Percentiles rank a stretch among this genome's conserved stretches.
These are phyloP conservation scores for Tor tambroides DNA, from an alignment of 2,113 vertebrate species.

Conservation along the genomic window DNA sequence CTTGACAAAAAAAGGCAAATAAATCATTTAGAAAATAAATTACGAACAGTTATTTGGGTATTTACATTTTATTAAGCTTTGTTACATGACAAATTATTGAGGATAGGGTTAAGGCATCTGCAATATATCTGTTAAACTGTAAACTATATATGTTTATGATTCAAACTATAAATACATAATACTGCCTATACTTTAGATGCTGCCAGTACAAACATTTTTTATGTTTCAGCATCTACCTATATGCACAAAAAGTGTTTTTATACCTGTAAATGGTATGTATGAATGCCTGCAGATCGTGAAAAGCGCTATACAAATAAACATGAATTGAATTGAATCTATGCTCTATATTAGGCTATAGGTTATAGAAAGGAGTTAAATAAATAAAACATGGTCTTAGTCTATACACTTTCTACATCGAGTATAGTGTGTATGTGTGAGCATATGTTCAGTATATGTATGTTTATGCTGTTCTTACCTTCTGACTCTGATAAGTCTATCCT, in stretches of 20 bases:
- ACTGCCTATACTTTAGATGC: neutral
- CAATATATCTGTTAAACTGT: too few species aligned
- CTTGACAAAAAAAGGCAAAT: too few species aligned
- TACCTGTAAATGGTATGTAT: neutral
- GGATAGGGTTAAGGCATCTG: too few species aligned
- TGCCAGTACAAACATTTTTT: neutral
- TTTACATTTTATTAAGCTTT: too few species aligned
- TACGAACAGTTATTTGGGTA: too few species aligned
- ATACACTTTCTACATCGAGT: neutral
- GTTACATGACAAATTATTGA: too few species aligned
- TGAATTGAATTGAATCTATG: too few species aligned
- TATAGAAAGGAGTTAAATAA: neutral
- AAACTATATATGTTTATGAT: too few species aligned
- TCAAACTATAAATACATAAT: too few species aligned
- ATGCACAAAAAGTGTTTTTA: neutral
- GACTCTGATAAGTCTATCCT: conserved; percentile 75
- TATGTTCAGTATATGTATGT: neutral
- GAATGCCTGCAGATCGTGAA: neutral
- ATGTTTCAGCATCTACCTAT: neutral
- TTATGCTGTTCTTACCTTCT: conserved; percentile 49
- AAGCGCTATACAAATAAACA: too few species aligned
- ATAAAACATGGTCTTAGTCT: neutral
- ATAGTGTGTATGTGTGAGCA: neutral
- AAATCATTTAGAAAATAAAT: too few species aligned
- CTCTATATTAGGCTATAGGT: too few species aligned